Percentiles rank a stretch among this genome's conserved stretches.
These are phyloP conservation scores for Hydractinia symbiolongicarpus DNA, from an alignment of 30 jellyfish, hydroid and myxozoan genomes.

Conservation along the genomic window DNA sequence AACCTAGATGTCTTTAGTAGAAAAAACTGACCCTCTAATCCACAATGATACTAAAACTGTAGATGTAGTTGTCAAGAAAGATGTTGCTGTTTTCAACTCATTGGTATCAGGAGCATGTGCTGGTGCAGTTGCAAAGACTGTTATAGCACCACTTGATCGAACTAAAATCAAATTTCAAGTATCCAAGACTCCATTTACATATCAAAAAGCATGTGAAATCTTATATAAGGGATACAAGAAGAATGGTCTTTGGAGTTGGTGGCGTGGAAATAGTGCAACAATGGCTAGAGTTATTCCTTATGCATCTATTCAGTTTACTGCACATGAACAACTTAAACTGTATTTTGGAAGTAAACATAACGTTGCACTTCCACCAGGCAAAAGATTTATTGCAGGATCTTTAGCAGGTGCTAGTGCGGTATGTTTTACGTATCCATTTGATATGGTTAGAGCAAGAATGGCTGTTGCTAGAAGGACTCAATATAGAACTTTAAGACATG, in stretches of 20 bases:
- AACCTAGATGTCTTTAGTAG: too few relatives aligned
- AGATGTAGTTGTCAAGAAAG: too few relatives aligned
- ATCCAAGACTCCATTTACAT: slow-evolving; percentile 22
- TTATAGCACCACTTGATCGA: slow-evolving; percentile 88
- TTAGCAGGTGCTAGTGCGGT: slow-evolving; percentile 77
- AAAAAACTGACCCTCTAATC: too few relatives aligned
- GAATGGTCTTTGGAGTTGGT: slow-evolving; percentile 79
- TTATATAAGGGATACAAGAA: slow-evolving; percentile 44
- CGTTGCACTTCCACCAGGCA: slow-evolving; percentile 68
- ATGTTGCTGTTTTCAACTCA: slow-evolving; percentile 21
- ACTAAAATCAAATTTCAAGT: slow-evolving; percentile 82
- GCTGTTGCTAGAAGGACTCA: slow-evolving; percentile 69
- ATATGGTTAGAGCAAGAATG: slow-evolving; percentile 91
- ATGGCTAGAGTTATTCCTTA: slow-evolving; percentile 94
- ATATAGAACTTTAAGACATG: slow-evolving; percentile 58
- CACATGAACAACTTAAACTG: slow-evolving; percentile 80
- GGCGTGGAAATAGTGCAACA: slow-evolving; percentile 98
- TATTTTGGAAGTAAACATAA: slow-evolving; percentile 34
- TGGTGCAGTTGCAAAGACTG: slow-evolving; percentile 93
- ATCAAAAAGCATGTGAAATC: slow-evolving; percentile 49
- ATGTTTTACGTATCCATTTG: slow-evolving; percentile 80
- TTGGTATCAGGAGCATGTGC: slow-evolving; percentile 84
- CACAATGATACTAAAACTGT: too few relatives aligned
- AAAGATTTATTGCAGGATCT: slow-evolving; percentile 85
- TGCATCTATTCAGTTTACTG: slow-evolving; percentile 90